Evolutionary conservation across 2,797 vertebrate genomes (phyloP), one percentile per base, ranked within the genome.

Genomic region (Pseudochirops cupreus): DNA sequence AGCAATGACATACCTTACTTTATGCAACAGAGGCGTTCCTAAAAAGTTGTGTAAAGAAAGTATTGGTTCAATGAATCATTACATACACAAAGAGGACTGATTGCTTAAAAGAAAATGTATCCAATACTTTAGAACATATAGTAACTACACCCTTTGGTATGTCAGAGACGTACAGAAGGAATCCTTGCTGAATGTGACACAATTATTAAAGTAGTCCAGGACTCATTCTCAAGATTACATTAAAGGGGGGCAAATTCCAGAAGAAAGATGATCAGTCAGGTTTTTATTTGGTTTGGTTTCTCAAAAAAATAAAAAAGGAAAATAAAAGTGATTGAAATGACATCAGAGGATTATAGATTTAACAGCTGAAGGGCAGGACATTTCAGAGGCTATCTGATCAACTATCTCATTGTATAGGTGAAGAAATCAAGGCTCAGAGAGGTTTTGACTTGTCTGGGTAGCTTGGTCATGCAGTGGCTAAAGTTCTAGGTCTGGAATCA

Each of bases 101-200:
- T 91, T 91, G 29, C 21, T 89, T 93, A 53, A 94, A 97, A 95
- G 4, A 93, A 82, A 82, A 82, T 24, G n/a, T 46, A 46, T 82
- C 67, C n/a, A 46, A 46, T 39, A 39, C n/a, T 82, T 82, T 24
- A 82, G 67, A 24, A 21, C 16, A 46, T 24, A 82, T 82, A 39
- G 12, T 10, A 46, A 14, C n/a, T 82, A 39, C 9, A 46, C n/a
- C n/a, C 67, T 82, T 82, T 82, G 67, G 67, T 24, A 82, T 39
- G n/a, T 24, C 67, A 21, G n/a, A n/a, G 67, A 46, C n/a, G 9
- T 82, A 46, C 67, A 74, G 67, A 74, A 74, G 6, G n/a, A 74
- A 74, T 39, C 67, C n/a, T 18, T 74, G 14, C 67, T 46, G n/a
- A 18, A 46, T 39, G 67, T 82, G 67, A 82, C 18, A 74, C n/a